phyloP scores from a whole-genome alignment of 2,797 vertebrate genomes.

The Decapterus maruadsi region DNA sequence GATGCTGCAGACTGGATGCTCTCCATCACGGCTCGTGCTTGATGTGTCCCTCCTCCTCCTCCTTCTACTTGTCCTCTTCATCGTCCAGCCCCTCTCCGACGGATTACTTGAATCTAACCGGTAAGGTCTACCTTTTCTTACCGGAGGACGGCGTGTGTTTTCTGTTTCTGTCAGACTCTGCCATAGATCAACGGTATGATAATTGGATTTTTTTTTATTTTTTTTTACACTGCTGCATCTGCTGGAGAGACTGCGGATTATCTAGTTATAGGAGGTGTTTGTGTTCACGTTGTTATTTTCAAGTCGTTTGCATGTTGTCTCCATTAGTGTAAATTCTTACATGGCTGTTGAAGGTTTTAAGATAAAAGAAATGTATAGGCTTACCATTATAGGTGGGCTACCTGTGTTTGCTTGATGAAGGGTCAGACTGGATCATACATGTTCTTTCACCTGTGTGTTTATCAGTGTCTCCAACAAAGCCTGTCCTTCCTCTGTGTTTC shows the following conservation, averaged over 20 bases:
- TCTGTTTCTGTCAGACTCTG: not conserved
- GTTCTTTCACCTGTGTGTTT: conserved; percentile 5
- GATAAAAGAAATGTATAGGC: not conserved
- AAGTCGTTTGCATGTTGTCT: not conserved
- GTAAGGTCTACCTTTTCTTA: conserved; percentile 40
- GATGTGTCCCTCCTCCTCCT: conserved; percentile 20
- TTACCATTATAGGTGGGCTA: not conserved
- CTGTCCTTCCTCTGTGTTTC: conserved; percentile 5
- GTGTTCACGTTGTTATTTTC: not conserved
- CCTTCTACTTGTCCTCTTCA: conserved; percentile 4
- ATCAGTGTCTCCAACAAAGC: conserved; percentile 15
- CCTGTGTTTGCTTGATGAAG: conserved; percentile 15
- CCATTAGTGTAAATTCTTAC: not conserved
- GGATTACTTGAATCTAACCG: conserved; percentile 35
- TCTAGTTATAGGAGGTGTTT: conserved; percentile 8
- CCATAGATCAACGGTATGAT: conserved; percentile 17
- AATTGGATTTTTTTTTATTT: conserved; percentile 13
- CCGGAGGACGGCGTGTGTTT: not conserved
- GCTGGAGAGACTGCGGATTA: conserved; percentile 44
- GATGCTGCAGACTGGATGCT: conserved; percentile 65
- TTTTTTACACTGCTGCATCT: conserved; percentile 51
- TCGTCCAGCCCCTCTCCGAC: conserved; percentile 10
- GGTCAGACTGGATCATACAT: conserved; percentile 23
- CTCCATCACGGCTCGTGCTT: conserved; percentile 34
- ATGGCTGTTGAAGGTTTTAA: not conserved